These are phyloP conservation scores for Cerceris rybyensis DNA, from an alignment of 2,888 invertebrate species.

Conservation along the genomic window DNA sequence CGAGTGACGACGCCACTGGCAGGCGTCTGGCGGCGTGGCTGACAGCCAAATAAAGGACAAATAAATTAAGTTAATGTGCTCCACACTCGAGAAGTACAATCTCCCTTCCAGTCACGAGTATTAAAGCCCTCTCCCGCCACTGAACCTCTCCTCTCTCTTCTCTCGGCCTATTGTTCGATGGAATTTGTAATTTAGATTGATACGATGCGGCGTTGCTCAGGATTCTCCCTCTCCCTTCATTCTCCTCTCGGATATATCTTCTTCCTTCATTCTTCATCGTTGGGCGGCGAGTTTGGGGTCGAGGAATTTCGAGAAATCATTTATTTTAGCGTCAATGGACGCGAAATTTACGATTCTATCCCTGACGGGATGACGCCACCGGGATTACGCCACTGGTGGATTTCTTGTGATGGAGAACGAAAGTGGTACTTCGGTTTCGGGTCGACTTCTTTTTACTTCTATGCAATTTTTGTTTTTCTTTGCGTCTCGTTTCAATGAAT, in stretches of 20 bases:
- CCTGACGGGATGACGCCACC: slow-evolving; percentile 33
- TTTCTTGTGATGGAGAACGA: slow-evolving; percentile 8
- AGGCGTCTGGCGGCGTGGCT: slow-evolving; percentile 72
- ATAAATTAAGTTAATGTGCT: slow-evolving; percentile 81
- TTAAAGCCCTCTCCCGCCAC: slow-evolving; percentile 60
- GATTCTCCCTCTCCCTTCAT: slow-evolving; percentile 42
- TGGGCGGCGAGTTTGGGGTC: slow-evolving; percentile 37
- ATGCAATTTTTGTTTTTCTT: background rate
- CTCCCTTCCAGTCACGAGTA: slow-evolving; percentile 53
- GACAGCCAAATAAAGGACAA: slow-evolving; percentile 81
- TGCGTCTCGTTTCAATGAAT: background rate
- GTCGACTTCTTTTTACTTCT: background rate
- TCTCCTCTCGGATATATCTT: slow-evolving; percentile 43
- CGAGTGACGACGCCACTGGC: slow-evolving; percentile 71
- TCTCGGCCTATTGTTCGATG: slow-evolving; percentile 76
- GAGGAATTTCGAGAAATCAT: slow-evolving; percentile 71
- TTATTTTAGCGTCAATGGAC: slow-evolving; percentile 46
- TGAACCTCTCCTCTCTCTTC: slow-evolving; percentile 39
- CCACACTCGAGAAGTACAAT: slow-evolving; percentile 68
- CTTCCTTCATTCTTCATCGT: slow-evolving; percentile 34
- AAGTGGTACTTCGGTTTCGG: background rate
- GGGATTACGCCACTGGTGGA: slow-evolving; percentile 21
- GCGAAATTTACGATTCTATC: slow-evolving; percentile 39
- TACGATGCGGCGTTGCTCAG: slow-evolving; percentile 68
- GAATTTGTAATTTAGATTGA: slow-evolving; percentile 82